Evolutionary conservation across 2,888 invertebrate genomes (phyloP), one percentile per base, ranked within the genome.

Genomic region (Lasioglossum vierecki): DNA sequence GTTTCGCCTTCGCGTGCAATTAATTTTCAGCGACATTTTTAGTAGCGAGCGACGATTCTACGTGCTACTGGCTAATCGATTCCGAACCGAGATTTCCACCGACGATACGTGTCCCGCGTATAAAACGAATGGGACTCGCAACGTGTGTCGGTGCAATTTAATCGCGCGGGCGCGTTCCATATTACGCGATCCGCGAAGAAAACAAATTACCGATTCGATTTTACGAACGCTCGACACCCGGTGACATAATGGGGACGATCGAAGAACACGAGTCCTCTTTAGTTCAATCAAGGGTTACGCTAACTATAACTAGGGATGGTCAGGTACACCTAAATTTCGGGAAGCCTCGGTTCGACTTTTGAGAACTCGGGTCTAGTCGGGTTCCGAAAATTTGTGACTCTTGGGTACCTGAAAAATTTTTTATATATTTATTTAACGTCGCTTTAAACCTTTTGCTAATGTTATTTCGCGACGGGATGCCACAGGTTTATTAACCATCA

Each of bases 21-120:
- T 92, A 92, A 92, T 93, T 93, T 90, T 85, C 90, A 86, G 88
- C 90, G 91, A 92, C 92, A 87, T 91, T 92, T 92, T 92, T 91
- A 92, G 73, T 74, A 63, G 80, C 73, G 66, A 39, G n/a, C 49
- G 46, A 41, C 68, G 70, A 76, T 76, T 71, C 60, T 70, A 79
- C 68, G 76, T 53, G 79, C 81, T 80, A 75, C 74, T 46, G 68
- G 70, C 81, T 81, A 83, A 86, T 88, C 88, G 88, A 88, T 88
- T 84, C 75, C 70, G 76, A 79, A 88, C 81, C 80, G 80, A 83
- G 85, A 83, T 85, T 88, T 85, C 85, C 86, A 88, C 30, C 77
- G 60, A 71, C 76, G 79, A 88, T 84, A 80, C 88, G 88, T 86
- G 88, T 74, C 60, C 39, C 41, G 84, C 66, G 79, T 88, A 18